Conservation (phyloP, 2,113 vertebrate genomes). For the Pimephales promelas region DNA sequence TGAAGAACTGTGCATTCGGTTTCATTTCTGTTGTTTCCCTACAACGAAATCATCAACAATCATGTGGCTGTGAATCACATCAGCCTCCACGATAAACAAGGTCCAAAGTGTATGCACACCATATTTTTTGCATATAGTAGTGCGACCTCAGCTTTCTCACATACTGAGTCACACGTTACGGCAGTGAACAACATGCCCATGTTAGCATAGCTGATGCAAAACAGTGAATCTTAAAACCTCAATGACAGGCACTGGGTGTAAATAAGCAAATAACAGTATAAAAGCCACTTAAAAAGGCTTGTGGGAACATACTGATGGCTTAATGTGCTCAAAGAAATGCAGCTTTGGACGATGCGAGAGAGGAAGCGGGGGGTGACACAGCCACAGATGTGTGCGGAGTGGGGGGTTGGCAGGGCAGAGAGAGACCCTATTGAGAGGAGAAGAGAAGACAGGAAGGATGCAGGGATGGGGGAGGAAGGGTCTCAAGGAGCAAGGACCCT, state of each 20-base stretch:
- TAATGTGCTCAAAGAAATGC: conserved; percentile 26
- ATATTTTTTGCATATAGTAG: conserved; percentile 42
- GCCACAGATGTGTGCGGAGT: conserved; percentile 46
- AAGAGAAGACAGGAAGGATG: conserved; percentile 36
- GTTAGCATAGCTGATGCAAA: conserved; percentile 52
- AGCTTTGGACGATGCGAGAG: conserved; percentile 48
- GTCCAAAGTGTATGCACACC: conserved; percentile 34
- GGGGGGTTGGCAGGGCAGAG: conserved; percentile 50
- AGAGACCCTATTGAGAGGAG: conserved; percentile 44
- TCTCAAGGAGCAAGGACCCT: conserved; percentile 7
- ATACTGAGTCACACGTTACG: conserved; percentile 50
- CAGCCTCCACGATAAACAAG: conserved; percentile 35
- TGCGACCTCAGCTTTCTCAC: conserved; percentile 53
- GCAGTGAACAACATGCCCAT: conserved; percentile 53
- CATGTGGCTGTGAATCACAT: not conserved
- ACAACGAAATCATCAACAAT: not conserved
- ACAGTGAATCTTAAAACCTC: conserved; percentile 9
- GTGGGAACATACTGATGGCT: conserved; percentile 3
- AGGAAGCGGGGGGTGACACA: conserved; percentile 22
- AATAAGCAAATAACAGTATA: conserved; percentile 16
- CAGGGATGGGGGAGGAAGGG: conserved; percentile 21
- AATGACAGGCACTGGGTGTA: not conserved
- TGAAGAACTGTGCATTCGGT: not conserved
- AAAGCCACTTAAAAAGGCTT: not conserved
- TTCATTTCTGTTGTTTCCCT: not conserved